A percentile compares a stretch with the other conserved stretches of the same genome.
phyloP scores from a whole-genome alignment of 2,888 invertebrate species.

The Aleiodes leptofemur region DNA sequence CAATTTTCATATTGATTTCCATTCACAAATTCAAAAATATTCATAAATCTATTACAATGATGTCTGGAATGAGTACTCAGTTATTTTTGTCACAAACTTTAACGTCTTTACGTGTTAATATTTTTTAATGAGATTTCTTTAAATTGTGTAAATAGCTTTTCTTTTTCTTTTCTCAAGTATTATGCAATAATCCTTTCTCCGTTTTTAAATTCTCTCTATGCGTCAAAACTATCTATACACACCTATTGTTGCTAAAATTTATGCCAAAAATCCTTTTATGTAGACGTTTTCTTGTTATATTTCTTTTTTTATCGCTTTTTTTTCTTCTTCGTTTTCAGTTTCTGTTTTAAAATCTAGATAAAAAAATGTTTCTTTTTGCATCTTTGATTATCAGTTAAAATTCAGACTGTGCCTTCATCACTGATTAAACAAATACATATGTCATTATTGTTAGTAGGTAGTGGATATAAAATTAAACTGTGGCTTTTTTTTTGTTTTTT shows the following conservation, averaged over 20 bases:
- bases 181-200: constrained; percentile 32
- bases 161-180: constrained; percentile 16
- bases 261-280: constrained; percentile 61
- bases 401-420: constrained; percentile 58
- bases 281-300: constrained; percentile 52
- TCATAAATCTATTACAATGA: background rate
- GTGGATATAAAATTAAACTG: constrained; percentile 32
- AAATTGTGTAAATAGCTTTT: too few species aligned
- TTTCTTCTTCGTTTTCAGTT: constrained; percentile 47
- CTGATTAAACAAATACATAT: constrained; percentile 49
- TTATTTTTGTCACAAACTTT: constrained; percentile 1
- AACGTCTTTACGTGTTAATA: constrained; percentile 4
- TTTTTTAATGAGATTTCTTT: background rate
- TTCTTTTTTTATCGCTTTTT: constrained; percentile 42
- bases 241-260: constrained; percentile 56
- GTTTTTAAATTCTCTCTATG: constrained; percentile 56
- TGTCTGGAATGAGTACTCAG: background rate
- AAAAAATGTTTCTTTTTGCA: constrained; percentile 50
- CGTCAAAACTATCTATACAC: constrained; percentile 59
- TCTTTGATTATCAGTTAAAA: constrained; percentile 61
- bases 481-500: constrained; percentile 24
- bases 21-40: background rate
- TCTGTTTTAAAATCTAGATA: constrained; percentile 53
- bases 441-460: constrained; percentile 32
- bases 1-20: too few species aligned